phyloP scores from a whole-genome alignment of 1,140 invertebrate species.

The Lordiphosa collinella region DNA sequence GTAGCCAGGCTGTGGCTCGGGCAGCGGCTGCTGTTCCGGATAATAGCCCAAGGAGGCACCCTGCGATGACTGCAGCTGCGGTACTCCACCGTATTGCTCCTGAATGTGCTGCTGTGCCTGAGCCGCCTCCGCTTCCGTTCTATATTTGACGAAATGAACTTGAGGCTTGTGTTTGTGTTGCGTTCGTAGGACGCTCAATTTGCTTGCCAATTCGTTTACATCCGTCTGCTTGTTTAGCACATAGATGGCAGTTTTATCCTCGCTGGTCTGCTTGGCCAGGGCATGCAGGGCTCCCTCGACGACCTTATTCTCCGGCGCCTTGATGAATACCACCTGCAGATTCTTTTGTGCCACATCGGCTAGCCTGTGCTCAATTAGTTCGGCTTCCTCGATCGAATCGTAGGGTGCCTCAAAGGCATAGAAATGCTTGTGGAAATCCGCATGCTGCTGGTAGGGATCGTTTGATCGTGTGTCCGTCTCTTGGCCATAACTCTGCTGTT shows the following conservation, averaged over 20 bases:
- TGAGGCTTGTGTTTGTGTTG: slow-evolving; percentile 61
- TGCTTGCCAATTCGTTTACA: slow-evolving; percentile 61
- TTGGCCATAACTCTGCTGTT: slow-evolving; percentile 25
- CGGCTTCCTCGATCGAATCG: slow-evolving; percentile 43
- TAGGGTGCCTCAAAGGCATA: slow-evolving; percentile 67
- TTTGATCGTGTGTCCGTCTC: neutral
- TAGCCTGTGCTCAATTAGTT: slow-evolving; percentile 38
- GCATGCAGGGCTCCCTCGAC: slow-evolving; percentile 56
- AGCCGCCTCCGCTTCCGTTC: slow-evolving; percentile 67
- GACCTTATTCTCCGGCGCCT: slow-evolving; percentile 67
- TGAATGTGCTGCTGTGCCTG: slow-evolving; percentile 70
- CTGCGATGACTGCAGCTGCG: slow-evolving; percentile 9
- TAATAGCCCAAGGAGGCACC: slow-evolving; percentile 42
- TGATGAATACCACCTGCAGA: slow-evolving; percentile 73
- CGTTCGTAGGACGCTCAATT: slow-evolving; percentile 35
- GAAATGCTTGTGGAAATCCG: slow-evolving; percentile 60
- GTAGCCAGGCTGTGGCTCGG: slow-evolving; percentile 5
- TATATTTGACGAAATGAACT: slow-evolving; percentile 77
- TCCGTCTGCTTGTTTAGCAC: slow-evolving; percentile 74
- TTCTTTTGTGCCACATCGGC: slow-evolving; percentile 45
- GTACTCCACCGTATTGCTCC: slow-evolving; percentile 54
- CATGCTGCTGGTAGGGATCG: slow-evolving; percentile 40
- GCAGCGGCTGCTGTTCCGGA: slow-evolving; percentile 35
- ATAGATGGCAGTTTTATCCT: slow-evolving; percentile 71
- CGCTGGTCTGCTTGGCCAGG: slow-evolving; percentile 58